Percentiles rank a stretch among this genome's conserved stretches.
Conservation (phyloP, 37 sponge, comb jelly and placozoan species). For the Spongia lamella region DNA sequence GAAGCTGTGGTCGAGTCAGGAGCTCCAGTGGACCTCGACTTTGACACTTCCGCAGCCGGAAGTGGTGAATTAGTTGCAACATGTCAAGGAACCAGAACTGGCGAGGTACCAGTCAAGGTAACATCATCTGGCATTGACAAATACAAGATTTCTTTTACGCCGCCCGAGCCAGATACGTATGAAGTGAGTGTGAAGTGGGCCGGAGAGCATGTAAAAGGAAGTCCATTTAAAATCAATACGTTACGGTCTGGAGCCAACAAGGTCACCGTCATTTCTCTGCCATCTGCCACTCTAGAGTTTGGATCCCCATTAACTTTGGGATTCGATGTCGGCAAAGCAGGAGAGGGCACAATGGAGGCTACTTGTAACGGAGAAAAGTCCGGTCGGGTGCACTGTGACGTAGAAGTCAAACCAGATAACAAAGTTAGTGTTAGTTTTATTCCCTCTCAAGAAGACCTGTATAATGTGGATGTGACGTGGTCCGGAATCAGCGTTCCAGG, state of each 20-base stretch:
- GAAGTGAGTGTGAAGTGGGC: slow-evolving; percentile 51
- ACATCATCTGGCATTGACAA: slow-evolving; percentile 5
- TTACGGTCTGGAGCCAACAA: slow-evolving; percentile 25
- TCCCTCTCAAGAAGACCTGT: slow-evolving; percentile 47
- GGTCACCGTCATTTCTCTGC: slow-evolving; percentile 44
- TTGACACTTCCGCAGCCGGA: slow-evolving; percentile 61
- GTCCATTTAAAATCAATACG: slow-evolving; percentile 61
- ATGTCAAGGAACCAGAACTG: slow-evolving; percentile 55
- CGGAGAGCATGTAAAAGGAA: slow-evolving; percentile 54
- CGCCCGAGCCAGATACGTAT: slow-evolving; percentile 44
- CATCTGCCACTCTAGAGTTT: slow-evolving; percentile 22
- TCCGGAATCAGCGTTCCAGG: slow-evolving; percentile 10
- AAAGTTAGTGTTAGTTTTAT: slow-evolving; percentile 28
- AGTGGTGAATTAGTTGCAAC: slow-evolving; percentile 40
- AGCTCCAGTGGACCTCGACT: slow-evolving; percentile 53
- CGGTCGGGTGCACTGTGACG: slow-evolving; percentile 29
- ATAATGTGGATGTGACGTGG: slow-evolving; percentile 38
- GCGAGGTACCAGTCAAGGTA: slow-evolving; percentile 25
- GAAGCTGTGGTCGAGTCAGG: background rate
- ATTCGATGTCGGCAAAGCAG: slow-evolving; percentile 23
- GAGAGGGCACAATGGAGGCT: slow-evolving; percentile 21
- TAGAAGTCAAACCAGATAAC: slow-evolving; percentile 5
- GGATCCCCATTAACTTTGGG: slow-evolving; percentile 49
- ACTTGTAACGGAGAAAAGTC: slow-evolving; percentile 16
- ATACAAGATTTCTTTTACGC: slow-evolving; percentile 34